A percentile compares a stretch with the other conserved stretches of the same genome.
Evolutionary conservation across 1,140 invertebrate genomes (phyloP).

Genomic region (Orussus abietinus): DNA sequence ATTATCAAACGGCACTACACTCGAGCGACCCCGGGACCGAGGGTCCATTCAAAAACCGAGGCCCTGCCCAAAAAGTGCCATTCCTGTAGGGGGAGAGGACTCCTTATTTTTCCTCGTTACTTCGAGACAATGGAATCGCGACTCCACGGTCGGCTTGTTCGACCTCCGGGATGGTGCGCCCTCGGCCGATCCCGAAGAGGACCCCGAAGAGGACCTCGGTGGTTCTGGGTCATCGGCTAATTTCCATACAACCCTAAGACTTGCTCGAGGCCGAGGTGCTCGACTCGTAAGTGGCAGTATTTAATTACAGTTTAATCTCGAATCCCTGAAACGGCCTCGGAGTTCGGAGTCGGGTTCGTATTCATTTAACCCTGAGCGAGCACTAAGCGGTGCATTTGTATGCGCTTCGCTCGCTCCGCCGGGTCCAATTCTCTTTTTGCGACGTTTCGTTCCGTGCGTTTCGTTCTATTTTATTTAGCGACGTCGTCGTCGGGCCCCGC

Average conservation of each 20-base stretch:
- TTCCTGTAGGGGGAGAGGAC: too few relatives aligned
- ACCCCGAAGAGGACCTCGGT: too few relatives aligned
- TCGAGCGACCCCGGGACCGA: not conserved
- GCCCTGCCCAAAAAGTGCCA: too few relatives aligned
- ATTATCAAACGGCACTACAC: conserved; percentile 29
- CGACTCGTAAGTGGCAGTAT: conserved; percentile 4
- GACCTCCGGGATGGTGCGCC: too few relatives aligned
- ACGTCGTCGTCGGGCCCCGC: conserved; percentile 9
- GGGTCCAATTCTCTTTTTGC: conserved; percentile 26
- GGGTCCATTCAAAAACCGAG: not conserved
- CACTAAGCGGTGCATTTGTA: conserved; percentile 29
- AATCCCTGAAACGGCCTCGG: conserved; percentile 16
- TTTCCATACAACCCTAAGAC: not conserved
- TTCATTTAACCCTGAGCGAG: conserved; percentile 12
- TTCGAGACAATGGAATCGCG: too few relatives aligned
- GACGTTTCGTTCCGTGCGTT: conserved; percentile 23
- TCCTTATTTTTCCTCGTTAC: too few relatives aligned
- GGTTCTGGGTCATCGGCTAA: too few relatives aligned
- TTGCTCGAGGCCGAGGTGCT: not conserved
- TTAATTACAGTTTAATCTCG: conserved; percentile 24
- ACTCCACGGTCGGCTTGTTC: too few relatives aligned
- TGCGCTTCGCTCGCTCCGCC: conserved; percentile 22
- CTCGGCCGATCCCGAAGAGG: too few relatives aligned
- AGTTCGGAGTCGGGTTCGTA: conserved; percentile 15
- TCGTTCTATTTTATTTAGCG: conserved; percentile 34